Percentiles rank a stretch among this genome's conserved stretches.
These are phyloP conservation scores for Lacanobia wlatinum DNA, from an alignment of 2,888 invertebrate genomes.

Conservation along the genomic window DNA sequence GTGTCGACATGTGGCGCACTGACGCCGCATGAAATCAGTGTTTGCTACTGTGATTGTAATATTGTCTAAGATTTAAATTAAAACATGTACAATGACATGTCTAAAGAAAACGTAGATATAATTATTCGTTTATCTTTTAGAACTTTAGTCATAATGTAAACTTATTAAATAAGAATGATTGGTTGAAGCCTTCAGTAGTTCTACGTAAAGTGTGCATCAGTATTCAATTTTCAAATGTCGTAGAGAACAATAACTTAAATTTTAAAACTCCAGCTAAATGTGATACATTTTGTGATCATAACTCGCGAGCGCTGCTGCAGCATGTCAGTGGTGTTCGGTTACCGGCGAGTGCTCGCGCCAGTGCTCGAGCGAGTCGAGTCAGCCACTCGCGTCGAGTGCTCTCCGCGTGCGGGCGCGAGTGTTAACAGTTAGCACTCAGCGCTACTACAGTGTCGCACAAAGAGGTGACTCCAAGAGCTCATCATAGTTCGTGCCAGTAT, in stretches of 20 bases:
- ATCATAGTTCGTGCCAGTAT: neutral
- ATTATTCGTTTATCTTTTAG: no score
- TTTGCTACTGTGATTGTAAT: neutral
- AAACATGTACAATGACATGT: no score
- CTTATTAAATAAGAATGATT: no score
- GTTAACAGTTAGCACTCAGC: constrained; percentile 42
- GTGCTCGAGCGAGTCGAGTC: constrained; percentile 47
- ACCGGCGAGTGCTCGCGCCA: constrained; percentile 14
- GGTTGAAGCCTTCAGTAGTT: no score
- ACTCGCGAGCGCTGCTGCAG: constrained; percentile 18
- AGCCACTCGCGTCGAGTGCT: constrained; percentile 45
- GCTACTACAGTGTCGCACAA: constrained; percentile 8
- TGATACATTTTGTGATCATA: neutral
- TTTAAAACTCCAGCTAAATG: neutral
- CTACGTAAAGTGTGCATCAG: no score
- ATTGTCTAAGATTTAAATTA: no score
- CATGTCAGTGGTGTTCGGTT: constrained; percentile 10
- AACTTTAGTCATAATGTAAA: no score
- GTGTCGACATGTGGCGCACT: neutral
- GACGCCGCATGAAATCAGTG: neutral
- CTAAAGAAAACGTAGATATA: no score
- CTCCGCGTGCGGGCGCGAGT: constrained; percentile 12
- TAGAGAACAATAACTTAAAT: neutral
- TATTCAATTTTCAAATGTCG: no score
- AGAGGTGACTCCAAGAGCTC: constrained; percentile 21